phyloP scores from a whole-genome alignment of 2,888 invertebrate genomes.

The Galeopsomyia nigrocyanea region DNA sequence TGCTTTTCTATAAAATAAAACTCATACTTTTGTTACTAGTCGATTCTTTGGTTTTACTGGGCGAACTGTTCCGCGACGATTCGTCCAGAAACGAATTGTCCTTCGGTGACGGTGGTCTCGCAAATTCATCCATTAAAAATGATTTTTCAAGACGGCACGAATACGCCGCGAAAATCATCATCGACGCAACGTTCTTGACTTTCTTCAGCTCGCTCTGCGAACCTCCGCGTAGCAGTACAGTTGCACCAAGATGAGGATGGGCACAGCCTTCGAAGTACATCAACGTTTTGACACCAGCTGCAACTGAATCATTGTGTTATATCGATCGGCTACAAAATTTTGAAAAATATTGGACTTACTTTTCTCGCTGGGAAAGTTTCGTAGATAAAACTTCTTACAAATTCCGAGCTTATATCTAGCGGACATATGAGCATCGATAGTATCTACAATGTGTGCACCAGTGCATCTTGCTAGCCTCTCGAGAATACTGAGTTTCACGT shows the following conservation, averaged over 20 bases:
- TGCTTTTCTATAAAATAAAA: neutral
- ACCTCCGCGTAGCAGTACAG: slow-evolving; percentile 87
- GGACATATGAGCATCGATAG: slow-evolving; percentile 87
- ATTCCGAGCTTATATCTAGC: slow-evolving; percentile 86
- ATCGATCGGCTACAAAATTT: neutral
- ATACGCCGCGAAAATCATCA: slow-evolving; percentile 87
- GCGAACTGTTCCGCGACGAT: slow-evolving; percentile 54
- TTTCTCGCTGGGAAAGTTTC: slow-evolving; percentile 70
- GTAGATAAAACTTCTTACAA: slow-evolving; percentile 85
- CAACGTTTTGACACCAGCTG: slow-evolving; percentile 82
- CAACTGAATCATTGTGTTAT: slow-evolving; percentile 6
- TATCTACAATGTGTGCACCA: slow-evolving; percentile 86
- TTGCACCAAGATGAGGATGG: slow-evolving; percentile 85
- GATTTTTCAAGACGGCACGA: slow-evolving; percentile 94
- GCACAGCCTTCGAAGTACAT: slow-evolving; percentile 95
- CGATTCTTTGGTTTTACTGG: slow-evolving; percentile 44
- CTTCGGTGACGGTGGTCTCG: slow-evolving; percentile 76
- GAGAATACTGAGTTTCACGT: slow-evolving; percentile 87
- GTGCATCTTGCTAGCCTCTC: slow-evolving; percentile 84
- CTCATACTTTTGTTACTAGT: slow-evolving; percentile 24
- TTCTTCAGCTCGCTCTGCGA: slow-evolving; percentile 80
- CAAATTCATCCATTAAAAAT: slow-evolving; percentile 90
- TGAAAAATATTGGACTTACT: slow-evolving; percentile 61
- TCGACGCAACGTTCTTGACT: slow-evolving; percentile 86
- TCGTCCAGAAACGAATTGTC: slow-evolving; percentile 70